Conservation (phyloP, 2,113 vertebrate species). For the Felis chaus region DNA sequence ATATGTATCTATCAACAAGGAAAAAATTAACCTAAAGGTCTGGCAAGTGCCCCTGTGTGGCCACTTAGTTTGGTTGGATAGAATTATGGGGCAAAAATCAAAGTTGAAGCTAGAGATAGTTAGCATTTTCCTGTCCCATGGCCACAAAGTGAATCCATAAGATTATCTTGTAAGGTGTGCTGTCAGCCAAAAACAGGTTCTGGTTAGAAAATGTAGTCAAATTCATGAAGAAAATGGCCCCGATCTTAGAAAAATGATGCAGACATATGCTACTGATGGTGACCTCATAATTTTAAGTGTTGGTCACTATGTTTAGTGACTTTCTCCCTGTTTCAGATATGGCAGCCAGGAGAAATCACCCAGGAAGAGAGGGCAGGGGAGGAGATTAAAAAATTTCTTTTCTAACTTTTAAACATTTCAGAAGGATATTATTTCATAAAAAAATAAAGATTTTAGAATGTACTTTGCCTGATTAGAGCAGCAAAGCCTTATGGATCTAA, state of each 20-base stretch:
- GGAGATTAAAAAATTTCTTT: not conserved
- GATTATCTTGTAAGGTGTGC: not conserved
- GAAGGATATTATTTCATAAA: conserved; percentile 2
- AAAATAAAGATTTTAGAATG: conserved; percentile 23
- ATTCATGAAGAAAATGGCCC: not conserved
- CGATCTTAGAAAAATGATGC: not conserved
- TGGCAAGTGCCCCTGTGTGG: not conserved
- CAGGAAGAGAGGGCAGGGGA: not conserved
- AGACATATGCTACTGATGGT: not conserved
- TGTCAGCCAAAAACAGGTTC: not conserved
- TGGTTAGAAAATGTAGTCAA: not conserved
- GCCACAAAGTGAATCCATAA: not conserved
- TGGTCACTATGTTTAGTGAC: not conserved
- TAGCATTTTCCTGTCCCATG: not conserved
- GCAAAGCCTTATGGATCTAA: not conserved
- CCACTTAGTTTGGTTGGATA: not conserved
- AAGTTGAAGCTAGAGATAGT: not conserved
- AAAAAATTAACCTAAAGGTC: not conserved
- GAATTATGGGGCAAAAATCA: not conserved
- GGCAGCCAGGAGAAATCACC: not conserved
- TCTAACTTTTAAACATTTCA: conserved; percentile 6
- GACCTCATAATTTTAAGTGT: not conserved
- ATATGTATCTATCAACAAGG: not conserved
- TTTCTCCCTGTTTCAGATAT: not conserved
- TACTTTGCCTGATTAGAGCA: not conserved